Evolutionary conservation across 1,140 invertebrate genomes (phyloP).

Genomic region (Panulirus ornatus): DNA sequence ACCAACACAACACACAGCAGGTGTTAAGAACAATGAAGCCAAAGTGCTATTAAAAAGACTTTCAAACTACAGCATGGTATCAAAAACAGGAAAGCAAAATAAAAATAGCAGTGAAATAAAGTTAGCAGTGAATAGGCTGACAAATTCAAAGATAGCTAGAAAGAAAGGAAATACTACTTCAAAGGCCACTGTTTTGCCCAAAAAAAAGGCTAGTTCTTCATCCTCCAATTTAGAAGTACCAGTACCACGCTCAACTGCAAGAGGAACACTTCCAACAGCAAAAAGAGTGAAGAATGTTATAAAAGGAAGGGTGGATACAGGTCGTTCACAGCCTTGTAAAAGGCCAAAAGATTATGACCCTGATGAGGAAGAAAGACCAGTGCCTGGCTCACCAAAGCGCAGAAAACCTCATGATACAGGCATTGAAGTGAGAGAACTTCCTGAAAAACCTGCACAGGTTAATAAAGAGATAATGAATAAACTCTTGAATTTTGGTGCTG

Average conservation of each 20-base stretch:
- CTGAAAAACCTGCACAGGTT: not conserved
- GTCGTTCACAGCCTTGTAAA: too few relatives aligned
- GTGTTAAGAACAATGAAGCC: not conserved
- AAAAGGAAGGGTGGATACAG: not conserved
- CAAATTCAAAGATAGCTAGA: not conserved
- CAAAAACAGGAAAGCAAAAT: not conserved
- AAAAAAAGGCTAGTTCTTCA: not conserved
- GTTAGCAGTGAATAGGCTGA: slow-evolving; percentile 9
- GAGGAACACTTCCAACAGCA: not conserved
- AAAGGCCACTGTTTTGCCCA: not conserved
- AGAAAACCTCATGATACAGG: not conserved
- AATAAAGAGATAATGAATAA: slow-evolving; percentile 39
- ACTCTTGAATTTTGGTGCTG: slow-evolving; percentile 45
- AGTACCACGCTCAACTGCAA: not conserved
- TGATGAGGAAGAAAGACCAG: not conserved
- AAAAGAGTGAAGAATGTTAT: not conserved
- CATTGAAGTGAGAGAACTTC: not conserved
- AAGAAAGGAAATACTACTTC: not conserved
- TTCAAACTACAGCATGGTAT: not conserved
- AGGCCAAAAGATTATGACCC: not conserved
- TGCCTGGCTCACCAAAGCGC: not conserved
- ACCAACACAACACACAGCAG: not conserved
- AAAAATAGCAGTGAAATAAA: not conserved
- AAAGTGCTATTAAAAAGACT: slow-evolving; percentile 10
- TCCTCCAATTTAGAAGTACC: not conserved